Conservation (phyloP, 2,113 vertebrate genomes). For the Aldabrachelys gigantea region DNA sequence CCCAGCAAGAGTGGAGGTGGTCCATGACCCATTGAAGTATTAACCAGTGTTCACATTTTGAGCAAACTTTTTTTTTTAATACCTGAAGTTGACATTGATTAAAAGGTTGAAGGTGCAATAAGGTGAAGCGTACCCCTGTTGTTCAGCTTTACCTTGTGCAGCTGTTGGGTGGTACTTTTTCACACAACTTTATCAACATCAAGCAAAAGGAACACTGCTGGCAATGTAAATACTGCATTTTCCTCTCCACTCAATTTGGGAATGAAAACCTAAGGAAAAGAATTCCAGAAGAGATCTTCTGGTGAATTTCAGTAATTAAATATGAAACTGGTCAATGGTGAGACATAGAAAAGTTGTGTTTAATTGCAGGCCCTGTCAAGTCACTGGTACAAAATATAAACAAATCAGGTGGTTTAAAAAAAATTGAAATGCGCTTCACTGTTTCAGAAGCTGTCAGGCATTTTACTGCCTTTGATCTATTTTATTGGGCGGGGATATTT, state of each 20-base stretch:
- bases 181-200: conserved; percentile 20
- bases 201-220: conserved; percentile 11
- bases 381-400: conserved; percentile 64
- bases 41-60: conserved; percentile 46
- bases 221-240: conserved; percentile 34
- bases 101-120: conserved; percentile 32
- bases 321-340: conserved; percentile 69
- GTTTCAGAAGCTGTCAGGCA: conserved; percentile 76
- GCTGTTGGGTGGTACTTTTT: conserved; percentile 43
- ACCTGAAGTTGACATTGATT: conserved; percentile 25
- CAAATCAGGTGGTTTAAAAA: conserved; percentile 42
- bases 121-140: conserved; percentile 28
- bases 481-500: conserved; percentile 50
- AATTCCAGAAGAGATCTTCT: conserved; percentile 39
- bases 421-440: conserved; percentile 50
- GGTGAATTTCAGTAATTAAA: conserved; percentile 58
- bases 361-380: conserved; percentile 58
- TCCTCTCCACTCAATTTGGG: conserved; percentile 49
- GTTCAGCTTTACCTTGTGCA: conserved; percentile 18
- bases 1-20: conserved; percentile 45
- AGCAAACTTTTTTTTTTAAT: conserved; percentile 34
- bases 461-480: conserved; percentile 72
- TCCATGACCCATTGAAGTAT: conserved; percentile 57
- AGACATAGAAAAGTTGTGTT: conserved; percentile 75
- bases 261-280: conserved; percentile 56